Percentiles rank a stretch among this genome's conserved stretches.
These are phyloP conservation scores for Dicerorhinus sumatrensis DNA, from an alignment of 2,113 vertebrate genomes.

Conservation along the genomic window DNA sequence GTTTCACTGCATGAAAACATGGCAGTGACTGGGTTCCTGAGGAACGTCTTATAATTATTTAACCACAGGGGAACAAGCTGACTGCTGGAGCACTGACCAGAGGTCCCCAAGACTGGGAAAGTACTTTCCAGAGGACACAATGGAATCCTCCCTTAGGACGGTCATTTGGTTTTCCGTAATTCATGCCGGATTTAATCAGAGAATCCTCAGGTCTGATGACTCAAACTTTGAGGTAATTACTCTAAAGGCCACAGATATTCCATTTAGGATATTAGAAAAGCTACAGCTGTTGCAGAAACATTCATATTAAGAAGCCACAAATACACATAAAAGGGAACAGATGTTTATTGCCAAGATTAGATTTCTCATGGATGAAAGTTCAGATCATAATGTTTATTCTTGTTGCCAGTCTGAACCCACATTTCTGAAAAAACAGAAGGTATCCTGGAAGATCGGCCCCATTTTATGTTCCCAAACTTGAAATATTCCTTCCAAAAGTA, in stretches of 20 bases:
- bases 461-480: conserved; percentile 15
- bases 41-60: background rate
- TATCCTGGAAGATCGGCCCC: background rate
- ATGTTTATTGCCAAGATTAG: conserved; percentile 66
- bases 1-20: background rate
- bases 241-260: conserved; percentile 55
- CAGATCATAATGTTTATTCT: conserved; percentile 56
- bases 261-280: conserved; percentile 72
- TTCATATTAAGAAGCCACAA: conserved; percentile 62
- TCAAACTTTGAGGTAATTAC: conserved; percentile 59
- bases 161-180: conserved; percentile 63
- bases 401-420: conserved; percentile 26
- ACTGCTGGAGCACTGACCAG: background rate
- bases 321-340: conserved; percentile 55
- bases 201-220: conserved; percentile 57
- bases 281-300: conserved; percentile 37
- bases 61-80: background rate
- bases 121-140: background rate
- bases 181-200: conserved; percentile 33
- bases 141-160: background rate
- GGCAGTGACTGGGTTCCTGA: background rate
- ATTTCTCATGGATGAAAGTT: conserved; percentile 57
- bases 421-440: conserved; percentile 26
- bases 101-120: background rate
- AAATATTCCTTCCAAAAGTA: background rate